Conservation (phyloP, 1,140 invertebrate genomes). For the Tetragonula clypearis region DNA sequence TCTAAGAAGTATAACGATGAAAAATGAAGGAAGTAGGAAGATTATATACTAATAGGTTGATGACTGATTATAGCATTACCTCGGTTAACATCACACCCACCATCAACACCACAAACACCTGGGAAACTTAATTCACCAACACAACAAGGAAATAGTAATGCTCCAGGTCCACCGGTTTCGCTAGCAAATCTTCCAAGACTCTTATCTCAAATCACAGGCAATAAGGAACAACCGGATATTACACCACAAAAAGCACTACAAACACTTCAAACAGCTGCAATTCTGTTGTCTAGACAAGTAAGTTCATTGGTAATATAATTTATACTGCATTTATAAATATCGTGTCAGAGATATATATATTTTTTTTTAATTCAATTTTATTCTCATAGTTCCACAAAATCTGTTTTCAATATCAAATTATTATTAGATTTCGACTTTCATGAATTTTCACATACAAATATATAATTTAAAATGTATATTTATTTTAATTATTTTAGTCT, state of each 20-base stretch:
- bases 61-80: slow-evolving; percentile 82
- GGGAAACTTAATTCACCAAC: slow-evolving; percentile 81
- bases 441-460: no score
- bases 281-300: slow-evolving; percentile 82
- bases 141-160: slow-evolving; percentile 80
- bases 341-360: neutral
- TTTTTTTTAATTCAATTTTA: neutral
- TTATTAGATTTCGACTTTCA: no score
- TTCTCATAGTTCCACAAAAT: neutral
- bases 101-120: slow-evolving; percentile 77
- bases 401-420: no score
- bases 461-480: neutral
- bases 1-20: neutral
- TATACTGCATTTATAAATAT: neutral
- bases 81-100: slow-evolving; percentile 85
- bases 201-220: slow-evolving; percentile 82
- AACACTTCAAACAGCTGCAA: slow-evolving; percentile 84
- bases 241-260: slow-evolving; percentile 84
- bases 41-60: slow-evolving; percentile 3
- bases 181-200: slow-evolving; percentile 81
- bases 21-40: no score
- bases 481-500: neutral
- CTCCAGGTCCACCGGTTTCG: slow-evolving; percentile 83
- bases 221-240: slow-evolving; percentile 81
- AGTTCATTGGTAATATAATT: slow-evolving; percentile 34